Evolutionary conservation across 2,113 vertebrate genomes (phyloP), one percentile per base, ranked within the genome.

Genomic region (Hyperopisus bebe): DNA sequence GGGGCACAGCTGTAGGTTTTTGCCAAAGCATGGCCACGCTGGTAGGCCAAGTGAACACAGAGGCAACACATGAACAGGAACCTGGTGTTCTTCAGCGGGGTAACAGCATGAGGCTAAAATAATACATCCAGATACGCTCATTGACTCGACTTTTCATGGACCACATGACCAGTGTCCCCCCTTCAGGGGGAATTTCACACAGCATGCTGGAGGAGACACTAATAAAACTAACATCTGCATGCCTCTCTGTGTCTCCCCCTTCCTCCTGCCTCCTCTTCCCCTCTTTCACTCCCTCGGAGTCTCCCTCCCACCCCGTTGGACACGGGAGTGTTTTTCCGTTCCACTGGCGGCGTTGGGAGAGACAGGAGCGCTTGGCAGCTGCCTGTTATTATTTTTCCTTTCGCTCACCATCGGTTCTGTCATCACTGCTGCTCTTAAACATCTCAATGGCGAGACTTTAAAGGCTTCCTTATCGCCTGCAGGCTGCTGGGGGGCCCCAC

Each of bases 331-430:
- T 93, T 95, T 96, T 96, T 96, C 94, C 94, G 90, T 92, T 93
- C 91, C 84, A 89, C 92, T 95, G 94, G 94, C 93, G 94, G 92
- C 90, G 66, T 48, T 83, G 19, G 88, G 90, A 92, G 89, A 92
- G 92, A 91, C 91, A 50, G 93, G 90, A 92, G 94, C 92, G 90
- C 93, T 95, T 94, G 94, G 94, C 93, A 93, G 91, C 93, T n/a
- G 42, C 27, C 90, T 90, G 91, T 94, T 95, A 92, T 94, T 95
- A 93, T 96, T 95, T 94, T 94, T 94, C 92, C 92, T 93, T 94
- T 92, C 74, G 90, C 93, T 94, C 93, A 89, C 93, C 92, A 92
- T 94, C 93, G 91, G 93, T 91, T 94, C 89, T 80, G 89, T 94
- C 90, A 90, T 90, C 89, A 53, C 92, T 80, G 70, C 77, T 62